A percentile compares a stretch with the other conserved stretches of the same genome.
phyloP scores from a whole-genome alignment of 2,113 vertebrate genomes.

The Prietella phreatophila region DNA sequence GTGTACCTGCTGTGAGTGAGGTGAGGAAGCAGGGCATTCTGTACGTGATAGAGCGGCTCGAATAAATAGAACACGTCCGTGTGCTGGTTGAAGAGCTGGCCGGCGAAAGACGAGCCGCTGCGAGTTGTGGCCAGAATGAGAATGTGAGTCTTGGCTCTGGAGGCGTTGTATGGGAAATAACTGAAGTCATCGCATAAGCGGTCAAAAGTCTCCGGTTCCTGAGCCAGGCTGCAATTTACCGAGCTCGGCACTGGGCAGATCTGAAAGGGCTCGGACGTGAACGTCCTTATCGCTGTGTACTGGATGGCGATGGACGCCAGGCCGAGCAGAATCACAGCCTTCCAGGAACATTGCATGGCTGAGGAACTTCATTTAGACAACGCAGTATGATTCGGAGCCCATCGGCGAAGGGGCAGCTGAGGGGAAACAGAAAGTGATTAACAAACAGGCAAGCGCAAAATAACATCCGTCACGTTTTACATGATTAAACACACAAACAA shows the following conservation, averaged over 20 bases:
- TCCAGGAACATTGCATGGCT: constrained; percentile 97
- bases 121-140: constrained; percentile 93
- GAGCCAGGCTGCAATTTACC: constrained; percentile 75
- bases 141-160: constrained; percentile 80
- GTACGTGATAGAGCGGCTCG: constrained; percentile 91
- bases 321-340: constrained; percentile 89
- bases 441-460: neutral
- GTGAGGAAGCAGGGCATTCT: constrained; percentile 85
- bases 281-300: constrained; percentile 90
- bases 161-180: constrained; percentile 72
- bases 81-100: constrained; percentile 94
- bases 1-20: constrained; percentile 80
- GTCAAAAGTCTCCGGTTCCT: constrained; percentile 69
- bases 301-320: constrained; percentile 91
- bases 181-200: constrained; percentile 78
- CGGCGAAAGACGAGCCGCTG: constrained; percentile 89
- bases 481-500: neutral
- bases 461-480: neutral
- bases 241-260: constrained; percentile 74
- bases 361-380: constrained; percentile 78
- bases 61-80: constrained; percentile 93
- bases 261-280: constrained; percentile 83
- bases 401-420: constrained; percentile 43
- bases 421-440: neutral
- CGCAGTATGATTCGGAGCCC: constrained; percentile 45